These are phyloP conservation scores for Pachyramphus minor DNA, from an alignment of 2,113 vertebrate species.

Conservation along the genomic window DNA sequence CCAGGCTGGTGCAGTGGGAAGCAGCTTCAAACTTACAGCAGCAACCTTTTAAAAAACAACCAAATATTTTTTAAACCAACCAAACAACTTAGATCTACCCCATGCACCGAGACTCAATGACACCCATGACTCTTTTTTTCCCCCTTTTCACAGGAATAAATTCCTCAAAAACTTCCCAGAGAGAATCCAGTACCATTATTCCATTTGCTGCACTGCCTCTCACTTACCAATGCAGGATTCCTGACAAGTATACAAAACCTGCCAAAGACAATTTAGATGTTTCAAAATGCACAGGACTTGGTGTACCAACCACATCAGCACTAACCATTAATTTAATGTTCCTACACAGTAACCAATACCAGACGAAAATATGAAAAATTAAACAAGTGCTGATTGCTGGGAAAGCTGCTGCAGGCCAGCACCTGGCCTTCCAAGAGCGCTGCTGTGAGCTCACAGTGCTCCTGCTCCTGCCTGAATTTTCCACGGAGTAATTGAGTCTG, in stretches of 20 bases:
- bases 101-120: not conserved
- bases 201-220: not conserved
- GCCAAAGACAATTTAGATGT: not conserved
- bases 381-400: not conserved
- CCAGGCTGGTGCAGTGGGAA: not conserved
- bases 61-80: not conserved
- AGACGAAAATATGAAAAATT: not conserved
- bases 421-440: rapidly evolving
- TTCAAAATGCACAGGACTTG: not conserved
- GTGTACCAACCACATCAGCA: not conserved
- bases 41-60: not conserved
- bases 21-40: not conserved
- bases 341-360: not conserved
- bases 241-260: not conserved
- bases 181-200: not conserved
- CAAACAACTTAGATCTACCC: not conserved
- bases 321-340: not conserved
- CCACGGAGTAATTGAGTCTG: not conserved
- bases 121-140: rapidly evolving
- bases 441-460: not conserved
- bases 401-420: not conserved
- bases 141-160: not conserved
- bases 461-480: not conserved
- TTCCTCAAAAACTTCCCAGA: not conserved
- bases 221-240: not conserved